Conservation (phyloP, 2,888 invertebrate genomes). For the Ormyrus rosae region DNA sequence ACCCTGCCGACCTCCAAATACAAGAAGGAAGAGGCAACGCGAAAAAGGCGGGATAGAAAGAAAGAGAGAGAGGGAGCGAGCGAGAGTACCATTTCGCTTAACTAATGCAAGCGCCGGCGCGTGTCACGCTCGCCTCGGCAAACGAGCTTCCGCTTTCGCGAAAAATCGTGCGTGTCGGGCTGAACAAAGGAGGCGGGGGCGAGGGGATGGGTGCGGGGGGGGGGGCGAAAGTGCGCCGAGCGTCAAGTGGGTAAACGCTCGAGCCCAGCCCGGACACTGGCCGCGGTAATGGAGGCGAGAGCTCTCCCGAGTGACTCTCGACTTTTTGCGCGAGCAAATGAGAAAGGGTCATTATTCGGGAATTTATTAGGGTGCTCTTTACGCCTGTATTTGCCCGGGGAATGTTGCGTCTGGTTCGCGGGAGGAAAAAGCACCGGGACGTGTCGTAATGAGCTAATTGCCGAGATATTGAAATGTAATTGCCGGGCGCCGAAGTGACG, state of each 20-base stretch:
- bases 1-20: too few species aligned
- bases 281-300: too few species aligned
- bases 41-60: too few species aligned
- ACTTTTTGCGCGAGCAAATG: not conserved
- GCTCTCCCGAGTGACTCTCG: not conserved
- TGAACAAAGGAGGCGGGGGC: too few species aligned
- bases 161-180: constrained; percentile 25
- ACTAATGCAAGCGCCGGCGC: constrained; percentile 2
- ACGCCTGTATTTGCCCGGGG: not conserved
- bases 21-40: too few species aligned
- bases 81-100: not conserved
- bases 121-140: not conserved
- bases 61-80: too few species aligned
- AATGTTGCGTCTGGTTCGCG: not conserved
- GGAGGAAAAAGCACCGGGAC: too few species aligned
- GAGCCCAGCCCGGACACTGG: not conserved
- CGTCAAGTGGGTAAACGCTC: not conserved
- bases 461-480: too few species aligned
- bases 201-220: not conserved
- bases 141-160: constrained; percentile 10
- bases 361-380: constrained; percentile 24
- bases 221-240: not conserved
- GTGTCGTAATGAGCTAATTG: too few species aligned
- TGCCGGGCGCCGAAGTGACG: too few species aligned
- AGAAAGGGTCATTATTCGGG: not conserved